phyloP scores from a whole-genome alignment of 2,888 invertebrate species.

The Morinoia aosen region DNA sequence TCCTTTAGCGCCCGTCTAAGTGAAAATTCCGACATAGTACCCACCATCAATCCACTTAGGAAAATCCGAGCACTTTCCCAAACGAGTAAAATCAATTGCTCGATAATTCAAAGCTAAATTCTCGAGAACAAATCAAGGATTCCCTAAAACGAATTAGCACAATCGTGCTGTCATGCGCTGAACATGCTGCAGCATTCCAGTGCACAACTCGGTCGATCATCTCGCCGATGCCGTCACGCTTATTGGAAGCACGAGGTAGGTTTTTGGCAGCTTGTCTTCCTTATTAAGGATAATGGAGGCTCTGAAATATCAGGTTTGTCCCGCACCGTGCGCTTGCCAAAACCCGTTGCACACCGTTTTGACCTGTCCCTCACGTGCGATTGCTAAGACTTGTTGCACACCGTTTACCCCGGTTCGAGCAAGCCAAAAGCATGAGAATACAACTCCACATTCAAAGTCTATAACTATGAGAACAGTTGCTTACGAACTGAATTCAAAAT shows the following conservation, averaged over 20 bases:
- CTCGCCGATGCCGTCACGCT: background rate
- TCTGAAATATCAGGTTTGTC: background rate
- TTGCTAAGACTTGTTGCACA: background rate
- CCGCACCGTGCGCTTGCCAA: background rate
- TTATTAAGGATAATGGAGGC: conserved; percentile 12
- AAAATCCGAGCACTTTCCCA: too few relatives aligned
- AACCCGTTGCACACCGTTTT: background rate
- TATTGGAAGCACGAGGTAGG: background rate
- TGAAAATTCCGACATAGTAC: too few relatives aligned
- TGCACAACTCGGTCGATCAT: background rate
- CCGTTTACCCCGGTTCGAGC: background rate
- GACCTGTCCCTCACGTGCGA: background rate
- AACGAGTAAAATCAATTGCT: too few relatives aligned
- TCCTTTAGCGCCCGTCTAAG: too few relatives aligned
- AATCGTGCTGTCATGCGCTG: background rate
- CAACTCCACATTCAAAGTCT: background rate
- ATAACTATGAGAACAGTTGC: background rate
- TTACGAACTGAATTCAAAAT: background rate
- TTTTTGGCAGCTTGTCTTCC: conserved; percentile 10
- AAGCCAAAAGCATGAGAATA: background rate
- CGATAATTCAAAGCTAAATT: too few relatives aligned
- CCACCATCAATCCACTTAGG: too few relatives aligned
- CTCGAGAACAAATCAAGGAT: background rate
- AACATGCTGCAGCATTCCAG: background rate
- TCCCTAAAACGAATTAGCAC: background rate